Conservation (phyloP, 1,140 invertebrate genomes). For the Oppia nitens region DNA sequence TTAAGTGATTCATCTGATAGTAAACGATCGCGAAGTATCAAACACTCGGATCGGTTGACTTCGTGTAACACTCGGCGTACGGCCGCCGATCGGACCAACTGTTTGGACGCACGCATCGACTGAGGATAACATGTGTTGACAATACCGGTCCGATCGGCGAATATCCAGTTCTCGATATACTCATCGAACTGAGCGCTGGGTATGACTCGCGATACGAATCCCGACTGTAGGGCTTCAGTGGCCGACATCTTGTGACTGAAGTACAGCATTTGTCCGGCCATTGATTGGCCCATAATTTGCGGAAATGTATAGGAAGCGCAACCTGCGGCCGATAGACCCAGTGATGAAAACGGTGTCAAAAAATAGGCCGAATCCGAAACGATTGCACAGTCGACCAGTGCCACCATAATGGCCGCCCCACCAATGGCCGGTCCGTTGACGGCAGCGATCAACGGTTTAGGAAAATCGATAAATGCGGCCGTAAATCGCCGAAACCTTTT, state of each 20-base stretch:
- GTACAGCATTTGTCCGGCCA: conserved; percentile 61
- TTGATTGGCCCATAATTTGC: conserved; percentile 46
- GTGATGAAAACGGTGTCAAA: conserved; percentile 58
- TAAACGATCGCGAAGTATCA: conserved; percentile 38
- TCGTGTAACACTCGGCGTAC: conserved; percentile 27
- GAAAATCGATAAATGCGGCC: conserved; percentile 60
- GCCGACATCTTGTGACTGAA: conserved; percentile 62
- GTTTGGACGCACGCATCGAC: conserved; percentile 8
- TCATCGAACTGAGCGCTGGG: conserved; percentile 6
- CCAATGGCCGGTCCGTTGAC: no score
- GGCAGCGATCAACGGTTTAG: no score
- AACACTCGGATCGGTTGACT: conserved; percentile 38
- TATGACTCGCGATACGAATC: conserved; percentile 41
- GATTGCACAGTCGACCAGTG: conserved; percentile 73
- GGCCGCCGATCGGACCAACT: conserved; percentile 8
- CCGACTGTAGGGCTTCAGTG: conserved; percentile 40
- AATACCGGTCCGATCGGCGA: conserved; percentile 6
- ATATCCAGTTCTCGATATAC: neutral
- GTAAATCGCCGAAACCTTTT: conserved; percentile 39
- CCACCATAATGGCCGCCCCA: conserved; percentile 59
- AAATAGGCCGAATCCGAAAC: conserved; percentile 70
- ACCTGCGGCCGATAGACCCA: conserved; percentile 66
- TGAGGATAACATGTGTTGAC: neutral
- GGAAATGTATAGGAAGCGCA: conserved; percentile 69
- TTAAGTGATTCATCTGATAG: conserved; percentile 39